Percentiles rank a stretch among this genome's conserved stretches.
Evolutionary conservation across 2,113 vertebrate genomes (phyloP).

Genomic region (Ptyas mucosa): DNA sequence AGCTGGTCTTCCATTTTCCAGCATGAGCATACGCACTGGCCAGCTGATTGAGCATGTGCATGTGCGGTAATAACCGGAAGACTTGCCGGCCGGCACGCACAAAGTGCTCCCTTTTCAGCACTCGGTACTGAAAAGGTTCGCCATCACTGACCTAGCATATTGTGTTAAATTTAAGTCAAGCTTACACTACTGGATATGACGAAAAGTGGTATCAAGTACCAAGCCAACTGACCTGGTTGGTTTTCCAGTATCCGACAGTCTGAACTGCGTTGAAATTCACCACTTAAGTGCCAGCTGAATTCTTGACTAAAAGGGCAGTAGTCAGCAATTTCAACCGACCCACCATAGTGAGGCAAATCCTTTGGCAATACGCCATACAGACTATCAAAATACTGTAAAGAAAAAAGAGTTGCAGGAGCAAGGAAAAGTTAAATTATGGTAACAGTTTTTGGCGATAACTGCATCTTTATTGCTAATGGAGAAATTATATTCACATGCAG

Average conservation of each 20-base stretch:
- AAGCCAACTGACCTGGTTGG: constrained; percentile 81
- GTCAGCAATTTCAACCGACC: constrained; percentile 95
- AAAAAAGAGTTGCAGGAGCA: constrained; percentile 29
- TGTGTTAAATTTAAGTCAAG: not conserved
- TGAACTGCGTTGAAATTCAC: constrained; percentile 92
- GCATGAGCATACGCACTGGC: too few species aligned
- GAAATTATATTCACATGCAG: not conserved
- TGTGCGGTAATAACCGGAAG: too few species aligned
- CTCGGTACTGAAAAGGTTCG: too few species aligned
- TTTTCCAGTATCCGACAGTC: constrained; percentile 88
- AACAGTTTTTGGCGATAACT: not conserved
- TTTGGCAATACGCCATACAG: constrained; percentile 77
- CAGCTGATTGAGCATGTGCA: too few species aligned
- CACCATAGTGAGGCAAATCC: constrained; percentile 86
- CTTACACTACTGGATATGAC: not conserved
- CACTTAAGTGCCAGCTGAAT: constrained; percentile 95
- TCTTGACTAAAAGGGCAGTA: constrained; percentile 97
- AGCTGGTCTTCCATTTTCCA: too few species aligned
- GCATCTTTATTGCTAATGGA: not conserved
- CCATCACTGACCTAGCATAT: not conserved
- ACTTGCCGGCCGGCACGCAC: too few species aligned
- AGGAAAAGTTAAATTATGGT: not conserved
- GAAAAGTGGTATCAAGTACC: not conserved
- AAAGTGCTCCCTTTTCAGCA: too few species aligned
- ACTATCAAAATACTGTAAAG: constrained; percentile 86